These are phyloP conservation scores for Hydractinia symbiolongicarpus DNA, from an alignment of 30 jellyfish, hydroid and myxozoan species.

Conservation along the genomic window DNA sequence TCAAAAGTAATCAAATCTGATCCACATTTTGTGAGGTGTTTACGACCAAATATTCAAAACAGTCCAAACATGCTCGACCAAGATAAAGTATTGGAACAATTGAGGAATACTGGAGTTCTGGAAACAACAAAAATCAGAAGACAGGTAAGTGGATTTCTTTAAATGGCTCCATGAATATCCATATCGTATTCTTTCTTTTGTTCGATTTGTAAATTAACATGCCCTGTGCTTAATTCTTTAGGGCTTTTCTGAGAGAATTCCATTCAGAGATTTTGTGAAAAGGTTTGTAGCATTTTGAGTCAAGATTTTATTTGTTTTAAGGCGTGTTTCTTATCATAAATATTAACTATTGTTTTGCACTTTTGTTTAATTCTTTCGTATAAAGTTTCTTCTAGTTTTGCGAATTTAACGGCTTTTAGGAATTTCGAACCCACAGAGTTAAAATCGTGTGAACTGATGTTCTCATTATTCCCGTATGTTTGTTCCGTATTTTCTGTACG, in stretches of 20 bases:
- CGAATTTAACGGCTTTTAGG: no score
- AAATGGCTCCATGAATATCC: not conserved
- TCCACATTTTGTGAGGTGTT: conserved; percentile 91
- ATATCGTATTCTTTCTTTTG: not conserved
- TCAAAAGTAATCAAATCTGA: conserved; percentile 90
- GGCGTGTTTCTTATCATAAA: not conserved
- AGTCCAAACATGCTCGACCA: conserved; percentile 56
- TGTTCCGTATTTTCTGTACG: no score
- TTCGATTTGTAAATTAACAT: not conserved
- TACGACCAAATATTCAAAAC: conserved; percentile 85
- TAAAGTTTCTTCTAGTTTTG: no score
- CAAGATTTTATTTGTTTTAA: not conserved
- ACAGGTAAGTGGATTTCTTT: conserved; percentile 38
- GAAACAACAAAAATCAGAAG: conserved; percentile 82
- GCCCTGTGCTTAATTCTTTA: not conserved
- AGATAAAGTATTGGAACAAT: conserved; percentile 72
- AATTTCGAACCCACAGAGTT: no score
- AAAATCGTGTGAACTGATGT: no score
- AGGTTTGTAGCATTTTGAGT: conserved; percentile 33
- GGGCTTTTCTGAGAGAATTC: conserved; percentile 92
- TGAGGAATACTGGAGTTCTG: conserved; percentile 93
- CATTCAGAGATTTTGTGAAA: conserved; percentile 58
- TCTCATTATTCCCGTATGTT: no score
- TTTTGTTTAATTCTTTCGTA: no score
- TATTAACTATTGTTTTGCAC: no score